phyloP scores from a whole-genome alignment of 2,113 vertebrate species.

The Polypterus bichir region DNA sequence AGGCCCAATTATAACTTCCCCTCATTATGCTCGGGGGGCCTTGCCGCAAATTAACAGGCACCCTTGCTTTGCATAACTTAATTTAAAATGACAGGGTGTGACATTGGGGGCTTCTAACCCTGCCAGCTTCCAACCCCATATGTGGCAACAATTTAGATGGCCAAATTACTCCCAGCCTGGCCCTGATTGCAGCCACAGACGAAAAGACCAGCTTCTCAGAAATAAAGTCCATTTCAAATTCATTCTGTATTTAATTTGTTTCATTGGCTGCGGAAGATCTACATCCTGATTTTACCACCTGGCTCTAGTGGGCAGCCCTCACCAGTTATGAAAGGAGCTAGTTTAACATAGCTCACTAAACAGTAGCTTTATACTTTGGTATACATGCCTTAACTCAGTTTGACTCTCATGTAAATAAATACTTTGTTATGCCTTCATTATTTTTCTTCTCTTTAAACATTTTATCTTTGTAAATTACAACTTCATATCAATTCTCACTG shows the following conservation, averaged over 20 bases:
- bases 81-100: slow-evolving; percentile 94
- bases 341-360: too few relatives aligned
- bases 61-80: slow-evolving; percentile 92
- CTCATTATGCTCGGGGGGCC: slow-evolving; percentile 72
- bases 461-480: too few relatives aligned
- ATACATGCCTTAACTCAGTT: too few relatives aligned
- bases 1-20: slow-evolving; percentile 94
- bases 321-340: too few relatives aligned
- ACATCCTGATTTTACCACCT: neutral
- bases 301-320: too few relatives aligned
- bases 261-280: slow-evolving; percentile 17
- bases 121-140: slow-evolving; percentile 67
- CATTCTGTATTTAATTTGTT: slow-evolving; percentile 40
- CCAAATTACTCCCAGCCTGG: slow-evolving; percentile 77
- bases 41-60: slow-evolving; percentile 60
- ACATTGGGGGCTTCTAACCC: slow-evolving; percentile 75
- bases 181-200: slow-evolving; percentile 34
- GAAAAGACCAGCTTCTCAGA: slow-evolving; percentile 18
- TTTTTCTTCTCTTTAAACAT: too few relatives aligned
- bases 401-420: too few relatives aligned
- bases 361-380: too few relatives aligned
- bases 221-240: slow-evolving; percentile 35
- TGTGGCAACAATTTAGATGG: slow-evolving; percentile 85
- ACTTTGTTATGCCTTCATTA: too few relatives aligned
- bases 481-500: too few relatives aligned